Base-by-base conservation (phyloP, 1,140 invertebrate species). In the Reticulitermes speratus region DNA sequence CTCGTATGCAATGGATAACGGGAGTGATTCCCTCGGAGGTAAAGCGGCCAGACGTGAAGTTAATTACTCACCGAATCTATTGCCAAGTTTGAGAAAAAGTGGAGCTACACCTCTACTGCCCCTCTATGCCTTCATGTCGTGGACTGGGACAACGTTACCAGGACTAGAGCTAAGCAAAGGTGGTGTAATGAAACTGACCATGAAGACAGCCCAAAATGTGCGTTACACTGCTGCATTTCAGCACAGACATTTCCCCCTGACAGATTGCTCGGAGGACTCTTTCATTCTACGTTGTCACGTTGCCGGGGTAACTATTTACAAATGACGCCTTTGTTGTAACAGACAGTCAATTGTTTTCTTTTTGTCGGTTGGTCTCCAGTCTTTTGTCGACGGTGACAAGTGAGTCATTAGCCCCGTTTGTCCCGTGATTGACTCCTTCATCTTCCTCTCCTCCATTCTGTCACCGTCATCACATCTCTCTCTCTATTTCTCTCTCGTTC, bases 401-500 rank as follows among this genome's bases (percentile, higher is more conserved):
- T 75, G 65, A 75, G 65, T 75, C 65, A 75, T 75, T 75, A 75
- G 65, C 65, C 65, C 65, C n/a, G 65, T 30, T 75, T 75, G 65
- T 75, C 65, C 65, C n/a, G n/a, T 30, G 65, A 75, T 75, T 75
- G 65, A 75, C 65, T 75, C 65, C 65, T 30, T 30, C 65, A 30
- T 75, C 25, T 30, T 75, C 65, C 25, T 14, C 65, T 75, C 65
- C 25, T 30, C 25, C 25, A 9, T 30, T 75, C 9, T 75, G 25
- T 30, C n/a, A 30, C 19, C 52, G 19, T 55, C 52, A 55, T 55
- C 52, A 55, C 52, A 55, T 21, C 52, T 19, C 19, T 16, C 19
- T 21, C 14, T 55, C 52, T n/a, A n/a, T 55, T 21, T 55, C 52
- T 25, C 59, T 65, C 59, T 65, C 59, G 5, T 14, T 16, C n/a